Evolutionary conservation across 1,140 invertebrate species (phyloP), one percentile per base, ranked within the genome.

Genomic region (Drosophila setifemur): DNA sequence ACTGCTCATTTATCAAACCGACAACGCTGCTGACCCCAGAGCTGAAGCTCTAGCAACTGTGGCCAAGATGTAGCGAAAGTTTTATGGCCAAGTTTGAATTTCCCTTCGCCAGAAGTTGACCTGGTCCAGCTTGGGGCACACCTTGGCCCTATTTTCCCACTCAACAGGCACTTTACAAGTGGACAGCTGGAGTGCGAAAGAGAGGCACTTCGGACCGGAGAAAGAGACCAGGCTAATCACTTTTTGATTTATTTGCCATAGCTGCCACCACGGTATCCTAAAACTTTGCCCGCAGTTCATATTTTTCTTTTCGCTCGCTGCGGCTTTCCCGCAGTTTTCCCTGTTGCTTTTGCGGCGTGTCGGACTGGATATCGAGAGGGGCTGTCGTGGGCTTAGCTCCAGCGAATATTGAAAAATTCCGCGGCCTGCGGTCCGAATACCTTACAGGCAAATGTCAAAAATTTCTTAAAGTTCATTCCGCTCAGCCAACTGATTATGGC

Each of bases 1-100:
- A 55, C 69, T 72, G 79, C 79, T 85, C 79, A 85, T 85, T 85
- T 85, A 85, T 85, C 79, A 86, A 37, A 14, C 33, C 12, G 4
- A 67, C n/a, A 52, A 52, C 37, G 42, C 40, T 40, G 37, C 61
- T 77, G 78, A 83, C 68, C 69, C 78, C 61, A 79, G 58, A 35
- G 33, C 21, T 19, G 12, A 9, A 40, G 33, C 26, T 52, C 16
- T 23, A 39, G 25, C 42, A 31, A 12, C 23, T 57, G 40, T 64
- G 43, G 60, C 66, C 43, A 61, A 72, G 74, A 61, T 47, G 55
- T 67, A 52, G 79, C 66, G 67, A 74, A 86, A 86, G 81, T 86
- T 85, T 86, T 86, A 75, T 79, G 81, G 75, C 81, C 74, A 85
- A 85, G 71, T 85, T 85, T 86, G 75, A 86, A 58, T 79, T 86